Conservation (phyloP, 2,888 invertebrate species). For the Epinotia bilunana region DNA sequence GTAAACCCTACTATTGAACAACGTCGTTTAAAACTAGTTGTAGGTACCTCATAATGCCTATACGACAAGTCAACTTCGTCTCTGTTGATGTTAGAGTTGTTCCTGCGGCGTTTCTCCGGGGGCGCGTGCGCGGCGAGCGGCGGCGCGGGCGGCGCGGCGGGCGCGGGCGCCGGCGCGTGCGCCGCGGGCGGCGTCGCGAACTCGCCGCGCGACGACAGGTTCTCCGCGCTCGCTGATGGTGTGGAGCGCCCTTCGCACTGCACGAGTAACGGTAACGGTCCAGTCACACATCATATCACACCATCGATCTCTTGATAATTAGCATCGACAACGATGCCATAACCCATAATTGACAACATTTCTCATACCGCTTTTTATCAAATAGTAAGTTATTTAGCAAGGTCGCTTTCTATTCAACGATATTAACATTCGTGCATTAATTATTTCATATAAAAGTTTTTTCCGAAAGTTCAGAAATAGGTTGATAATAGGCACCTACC, state of each 20-base stretch:
- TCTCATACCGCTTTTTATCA: too few relatives aligned
- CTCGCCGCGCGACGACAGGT: slow-evolving; percentile 74
- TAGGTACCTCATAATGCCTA: slow-evolving; percentile 74
- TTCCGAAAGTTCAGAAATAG: too few relatives aligned
- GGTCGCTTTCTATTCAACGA: too few relatives aligned
- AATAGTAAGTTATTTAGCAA: too few relatives aligned
- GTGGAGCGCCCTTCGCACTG: slow-evolving; percentile 80
- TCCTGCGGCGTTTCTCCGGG: slow-evolving; percentile 77
- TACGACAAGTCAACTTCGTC: slow-evolving; percentile 74
- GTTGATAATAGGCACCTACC: too few relatives aligned
- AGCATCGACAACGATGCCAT: neutral
- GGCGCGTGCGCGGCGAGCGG: slow-evolving; percentile 68
- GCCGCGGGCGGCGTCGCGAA: slow-evolving; percentile 77
- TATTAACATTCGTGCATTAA: too few relatives aligned
- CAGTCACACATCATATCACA: neutral
- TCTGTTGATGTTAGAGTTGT: slow-evolving; percentile 74
- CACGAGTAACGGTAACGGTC: slow-evolving; percentile 21
- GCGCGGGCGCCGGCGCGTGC: slow-evolving; percentile 56
- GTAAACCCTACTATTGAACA: too few relatives aligned
- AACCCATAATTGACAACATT: too few relatives aligned
- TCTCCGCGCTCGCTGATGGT: slow-evolving; percentile 79
- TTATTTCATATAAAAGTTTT: too few relatives aligned
- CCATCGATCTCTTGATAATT: neutral
- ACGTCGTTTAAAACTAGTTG: too few relatives aligned
- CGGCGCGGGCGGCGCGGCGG: slow-evolving; percentile 52